Evolutionary conservation across 2,888 invertebrate genomes (phyloP), one percentile per base, ranked within the genome.

Genomic region (Drosophila siamana): DNA sequence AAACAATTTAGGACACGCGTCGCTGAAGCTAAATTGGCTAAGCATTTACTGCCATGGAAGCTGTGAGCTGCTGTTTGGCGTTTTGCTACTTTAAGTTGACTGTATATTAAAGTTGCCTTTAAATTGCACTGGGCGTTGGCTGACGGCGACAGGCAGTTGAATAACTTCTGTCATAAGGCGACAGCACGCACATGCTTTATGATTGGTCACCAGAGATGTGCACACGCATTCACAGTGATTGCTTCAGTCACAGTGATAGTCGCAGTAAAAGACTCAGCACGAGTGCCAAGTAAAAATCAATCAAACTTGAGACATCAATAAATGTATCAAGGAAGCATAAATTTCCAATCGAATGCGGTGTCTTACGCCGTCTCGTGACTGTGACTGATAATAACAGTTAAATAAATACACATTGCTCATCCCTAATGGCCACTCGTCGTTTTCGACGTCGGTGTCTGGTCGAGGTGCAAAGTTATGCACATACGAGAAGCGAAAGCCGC

Each of bases 381-480:
- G 28, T 33, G 55, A 62, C 57, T 47, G 16, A 16, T 30, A 43
- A n/a, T 26, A 40, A 9, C 28, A 19, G 44, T 15, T 19, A 51
- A 13, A 26, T 30, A 55, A 59, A 36, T 52, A 46, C 33, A n/a
- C n/a, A 46, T 30, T 19, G 74, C 55, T 22, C 71, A 67, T 59
- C 75, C 47, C 59, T 66, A 26, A 59, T 44, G 47, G 55, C 44
- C 41, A 70, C 52, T 66, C 33, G 47, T 50, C 44, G 36, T 33
- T n/a, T 33, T 33, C n/a, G 7, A 28, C 24, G 26, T 19, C 47
- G 33, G 33, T 60, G 68, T 63, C 72, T 69, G 69, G 51, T 38
- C 69, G 73, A 86, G 85, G 85, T 86, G 85, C 87, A 80, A 87
- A 85, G 82, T 86, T 80, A 85, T 85, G 85, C 85, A 86, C 84